A percentile compares a stretch with the other conserved stretches of the same genome.
phyloP scores from a whole-genome alignment of 2,113 vertebrate genomes.

The Mustelus asterias region DNA sequence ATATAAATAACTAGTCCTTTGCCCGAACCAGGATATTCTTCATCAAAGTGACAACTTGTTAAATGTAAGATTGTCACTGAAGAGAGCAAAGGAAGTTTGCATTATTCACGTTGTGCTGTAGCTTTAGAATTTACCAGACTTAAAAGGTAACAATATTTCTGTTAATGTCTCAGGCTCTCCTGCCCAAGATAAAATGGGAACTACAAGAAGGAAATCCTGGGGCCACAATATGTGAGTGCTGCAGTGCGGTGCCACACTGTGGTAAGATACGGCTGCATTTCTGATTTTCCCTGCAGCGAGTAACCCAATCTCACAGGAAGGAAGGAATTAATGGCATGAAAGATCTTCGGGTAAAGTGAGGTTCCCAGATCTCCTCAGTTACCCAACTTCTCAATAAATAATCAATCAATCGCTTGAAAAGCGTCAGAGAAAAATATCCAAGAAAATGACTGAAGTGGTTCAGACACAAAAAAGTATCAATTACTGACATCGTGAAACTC shows the following conservation, averaged over 20 bases:
- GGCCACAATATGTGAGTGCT: not conserved
- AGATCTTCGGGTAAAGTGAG: not conserved
- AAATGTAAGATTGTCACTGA: not conserved
- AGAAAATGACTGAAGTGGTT: not conserved
- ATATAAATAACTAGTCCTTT: slow-evolving; percentile 19
- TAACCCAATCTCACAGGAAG: not conserved
- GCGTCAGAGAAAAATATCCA: not conserved
- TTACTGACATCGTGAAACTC: not conserved
- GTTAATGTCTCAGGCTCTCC: not conserved
- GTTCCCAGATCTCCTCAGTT: not conserved
- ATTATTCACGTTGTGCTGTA: not conserved
- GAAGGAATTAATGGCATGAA: not conserved
- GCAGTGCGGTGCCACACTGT: not conserved
- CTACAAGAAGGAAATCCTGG: not conserved
- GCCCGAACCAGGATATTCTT: not conserved
- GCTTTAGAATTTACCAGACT: not conserved
- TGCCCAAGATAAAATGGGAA: not conserved
- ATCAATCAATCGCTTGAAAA: not conserved
- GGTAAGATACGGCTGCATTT: not conserved
- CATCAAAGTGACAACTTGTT: slow-evolving; percentile 23
- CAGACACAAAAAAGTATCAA: not conserved
- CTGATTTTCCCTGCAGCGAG: not conserved
- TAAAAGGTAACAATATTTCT: no score
- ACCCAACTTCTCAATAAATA: not conserved
- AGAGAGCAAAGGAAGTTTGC: not conserved